These are phyloP conservation scores for Danio jaintianensis DNA, from an alignment of 2,797 vertebrate species.

Conservation along the genomic window DNA sequence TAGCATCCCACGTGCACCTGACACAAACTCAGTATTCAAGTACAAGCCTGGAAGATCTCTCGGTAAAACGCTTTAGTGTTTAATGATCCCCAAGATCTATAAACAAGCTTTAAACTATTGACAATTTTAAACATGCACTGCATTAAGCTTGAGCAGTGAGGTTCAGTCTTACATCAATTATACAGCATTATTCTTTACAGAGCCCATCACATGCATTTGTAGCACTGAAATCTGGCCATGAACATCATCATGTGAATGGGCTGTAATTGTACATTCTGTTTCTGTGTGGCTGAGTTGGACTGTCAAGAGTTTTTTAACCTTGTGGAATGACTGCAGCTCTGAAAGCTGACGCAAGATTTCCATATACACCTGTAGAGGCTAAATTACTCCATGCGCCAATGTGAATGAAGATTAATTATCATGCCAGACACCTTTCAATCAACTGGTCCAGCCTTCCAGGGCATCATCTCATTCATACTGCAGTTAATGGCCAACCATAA, in stretches of 20 bases:
- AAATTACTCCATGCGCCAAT: background rate
- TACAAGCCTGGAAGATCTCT: conserved; percentile 1
- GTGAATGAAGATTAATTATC: conserved; percentile 22
- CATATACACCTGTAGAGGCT: background rate
- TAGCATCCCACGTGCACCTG: background rate
- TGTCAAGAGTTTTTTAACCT: conserved; percentile 5
- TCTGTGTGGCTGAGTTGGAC: background rate
- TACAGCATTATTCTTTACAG: conserved; percentile 5
- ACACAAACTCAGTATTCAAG: background rate
- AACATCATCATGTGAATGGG: background rate
- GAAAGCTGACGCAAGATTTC: conserved; percentile 9
- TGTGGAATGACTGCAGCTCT: background rate
- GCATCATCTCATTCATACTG: conserved; percentile 11
- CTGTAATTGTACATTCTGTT: background rate
- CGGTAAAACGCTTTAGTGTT: conserved; percentile 3
- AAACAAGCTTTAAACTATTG: conserved; percentile 40
- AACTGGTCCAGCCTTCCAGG: conserved; percentile 5
- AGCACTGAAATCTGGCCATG: background rate
- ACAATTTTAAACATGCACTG: conserved; percentile 12
- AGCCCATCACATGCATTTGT: conserved; percentile 3
- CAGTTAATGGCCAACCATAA: background rate
- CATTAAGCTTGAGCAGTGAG: background rate
- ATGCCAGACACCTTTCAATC: conserved; percentile 19
- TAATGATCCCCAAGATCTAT: conserved; percentile 15
- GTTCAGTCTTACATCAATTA: conserved; percentile 8